phyloP scores from a whole-genome alignment of 2,888 invertebrate genomes.

The Xiphydria camelus region DNA sequence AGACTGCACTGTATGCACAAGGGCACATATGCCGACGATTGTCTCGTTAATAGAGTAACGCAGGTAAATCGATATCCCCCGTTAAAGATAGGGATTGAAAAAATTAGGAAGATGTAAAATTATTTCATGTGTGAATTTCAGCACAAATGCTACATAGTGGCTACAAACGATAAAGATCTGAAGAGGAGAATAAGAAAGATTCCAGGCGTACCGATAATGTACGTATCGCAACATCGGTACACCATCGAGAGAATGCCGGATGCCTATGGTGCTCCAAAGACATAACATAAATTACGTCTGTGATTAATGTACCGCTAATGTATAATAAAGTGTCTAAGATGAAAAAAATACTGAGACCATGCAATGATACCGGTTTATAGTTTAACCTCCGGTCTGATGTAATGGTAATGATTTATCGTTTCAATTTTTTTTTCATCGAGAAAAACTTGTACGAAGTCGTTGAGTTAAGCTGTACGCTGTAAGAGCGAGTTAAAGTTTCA shows the following conservation, averaged over 20 bases:
- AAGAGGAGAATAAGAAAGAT: constrained; percentile 95
- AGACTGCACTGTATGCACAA: constrained; percentile 92
- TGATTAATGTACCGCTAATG: not conserved
- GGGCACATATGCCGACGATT: constrained; percentile 99
- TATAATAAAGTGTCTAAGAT: not conserved
- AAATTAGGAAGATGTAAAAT: not conserved
- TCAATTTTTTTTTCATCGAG: not conserved
- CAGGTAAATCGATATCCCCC: constrained; percentile 62
- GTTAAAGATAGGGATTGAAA: not conserved
- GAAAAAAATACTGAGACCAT: not conserved
- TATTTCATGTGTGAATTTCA: constrained; percentile 56
- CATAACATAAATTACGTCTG: constrained; percentile 37
- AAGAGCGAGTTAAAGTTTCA: no score
- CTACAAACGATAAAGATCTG: constrained; percentile 97
- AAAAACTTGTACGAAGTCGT: constrained; percentile 1
- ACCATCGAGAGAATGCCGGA: constrained; percentile 99
- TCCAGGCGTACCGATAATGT: constrained; percentile 99
- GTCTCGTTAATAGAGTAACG: constrained; percentile 91
- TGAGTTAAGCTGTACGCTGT: no score
- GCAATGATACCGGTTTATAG: not conserved
- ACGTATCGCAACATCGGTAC: constrained; percentile 87
- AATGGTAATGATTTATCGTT: constrained; percentile 1
- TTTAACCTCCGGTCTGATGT: not conserved
- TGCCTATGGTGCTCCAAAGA: constrained; percentile 92
- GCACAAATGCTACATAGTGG: constrained; percentile 99